Percentiles rank a stretch among this genome's conserved stretches.
Conservation (phyloP, 2,888 invertebrate species). For the Ischnura elegans region DNA sequence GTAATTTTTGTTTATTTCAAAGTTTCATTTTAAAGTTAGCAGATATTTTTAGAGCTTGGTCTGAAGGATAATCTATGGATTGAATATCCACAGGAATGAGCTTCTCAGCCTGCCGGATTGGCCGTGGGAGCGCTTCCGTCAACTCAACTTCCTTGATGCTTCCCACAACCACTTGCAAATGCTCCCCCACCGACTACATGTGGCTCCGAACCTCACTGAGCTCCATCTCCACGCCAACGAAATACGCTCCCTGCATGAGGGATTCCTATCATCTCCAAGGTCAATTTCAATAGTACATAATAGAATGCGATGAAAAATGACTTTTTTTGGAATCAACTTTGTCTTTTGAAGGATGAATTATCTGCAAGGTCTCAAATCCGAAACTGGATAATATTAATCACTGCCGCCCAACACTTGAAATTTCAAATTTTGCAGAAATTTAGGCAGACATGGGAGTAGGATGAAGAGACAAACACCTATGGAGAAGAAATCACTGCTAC, state of each 20-base stretch:
- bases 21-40: background rate
- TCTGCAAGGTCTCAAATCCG: too few species aligned
- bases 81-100: conserved; percentile 50
- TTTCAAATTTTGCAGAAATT: too few species aligned
- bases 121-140: conserved; percentile 56
- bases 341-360: too few species aligned
- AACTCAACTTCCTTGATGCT: conserved; percentile 56
- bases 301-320: too few species aligned
- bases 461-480: too few species aligned
- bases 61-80: too few species aligned
- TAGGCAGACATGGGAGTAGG: too few species aligned
- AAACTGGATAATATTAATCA: too few species aligned
- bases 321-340: too few species aligned
- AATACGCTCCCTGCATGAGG: conserved; percentile 47
- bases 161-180: conserved; percentile 45
- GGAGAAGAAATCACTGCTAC: too few species aligned
- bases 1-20: background rate
- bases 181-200: conserved; percentile 56
- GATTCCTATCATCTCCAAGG: conserved; percentile 49
- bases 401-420: too few species aligned
- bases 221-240: conserved; percentile 42
- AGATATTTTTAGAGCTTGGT: background rate
- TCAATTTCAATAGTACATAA: background rate
- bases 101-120: conserved; percentile 30
- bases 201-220: conserved; percentile 55